phyloP scores from a whole-genome alignment of 2,888 invertebrate species.

The Spodoptera picta region DNA sequence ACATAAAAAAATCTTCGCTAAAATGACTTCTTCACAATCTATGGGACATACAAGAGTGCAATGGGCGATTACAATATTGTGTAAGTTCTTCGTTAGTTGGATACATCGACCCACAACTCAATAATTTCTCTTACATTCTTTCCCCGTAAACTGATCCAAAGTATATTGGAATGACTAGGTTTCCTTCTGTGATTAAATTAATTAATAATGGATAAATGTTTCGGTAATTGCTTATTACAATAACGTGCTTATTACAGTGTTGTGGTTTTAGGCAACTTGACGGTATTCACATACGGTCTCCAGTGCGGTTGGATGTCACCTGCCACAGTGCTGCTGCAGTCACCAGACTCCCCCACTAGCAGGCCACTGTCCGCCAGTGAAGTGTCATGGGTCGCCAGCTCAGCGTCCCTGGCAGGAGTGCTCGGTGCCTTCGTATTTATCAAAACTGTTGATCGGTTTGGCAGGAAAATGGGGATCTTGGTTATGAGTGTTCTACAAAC shows the following conservation, averaged over 20 bases:
- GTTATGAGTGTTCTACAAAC: slow-evolving; percentile 79
- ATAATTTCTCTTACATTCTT: no score
- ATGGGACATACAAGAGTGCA: slow-evolving; percentile 55
- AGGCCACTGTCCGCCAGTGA: slow-evolving; percentile 70
- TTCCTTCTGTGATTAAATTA: no score
- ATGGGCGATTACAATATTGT: slow-evolving; percentile 55
- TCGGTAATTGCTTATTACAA: not conserved
- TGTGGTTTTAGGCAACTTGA: slow-evolving; percentile 71
- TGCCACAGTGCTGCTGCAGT: slow-evolving; percentile 73
- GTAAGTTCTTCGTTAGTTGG: slow-evolving; percentile 39
- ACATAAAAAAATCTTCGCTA: slow-evolving; percentile 1
- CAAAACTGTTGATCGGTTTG: slow-evolving; percentile 74
- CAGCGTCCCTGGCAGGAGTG: slow-evolving; percentile 76
- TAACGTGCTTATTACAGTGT: no score
- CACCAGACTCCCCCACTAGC: slow-evolving; percentile 70
- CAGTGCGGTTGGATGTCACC: slow-evolving; percentile 84
- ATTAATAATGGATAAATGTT: no score
- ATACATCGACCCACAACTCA: no score
- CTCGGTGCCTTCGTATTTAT: slow-evolving; percentile 76
- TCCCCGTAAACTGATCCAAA: no score
- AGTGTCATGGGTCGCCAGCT: slow-evolving; percentile 81
- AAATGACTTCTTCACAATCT: slow-evolving; percentile 21
- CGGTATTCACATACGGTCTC: slow-evolving; percentile 77
- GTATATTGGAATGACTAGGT: no score
- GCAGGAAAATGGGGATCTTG: slow-evolving; percentile 78